These are phyloP conservation scores for Gasterosteus aculeatus DNA, from an alignment of 2,113 vertebrate genomes.

Conservation along the genomic window DNA sequence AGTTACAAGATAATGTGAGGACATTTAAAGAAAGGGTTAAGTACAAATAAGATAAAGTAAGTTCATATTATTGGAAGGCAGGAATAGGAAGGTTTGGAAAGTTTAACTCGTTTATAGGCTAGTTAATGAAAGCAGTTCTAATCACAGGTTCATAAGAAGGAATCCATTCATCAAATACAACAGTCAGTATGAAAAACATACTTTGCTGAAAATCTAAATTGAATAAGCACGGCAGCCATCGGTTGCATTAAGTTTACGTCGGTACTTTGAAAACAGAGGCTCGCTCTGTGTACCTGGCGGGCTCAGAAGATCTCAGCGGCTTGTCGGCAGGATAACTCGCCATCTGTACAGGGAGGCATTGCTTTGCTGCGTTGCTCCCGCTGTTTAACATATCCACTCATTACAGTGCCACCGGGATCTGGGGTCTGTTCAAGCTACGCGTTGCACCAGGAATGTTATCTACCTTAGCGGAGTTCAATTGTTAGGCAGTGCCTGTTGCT, in stretches of 20 bases:
- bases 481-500: neutral
- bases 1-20: neutral
- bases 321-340: conserved; percentile 48
- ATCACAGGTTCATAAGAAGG: neutral
- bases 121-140: neutral
- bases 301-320: conserved; percentile 23
- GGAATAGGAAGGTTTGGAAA: neutral
- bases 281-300: conserved; percentile 22
- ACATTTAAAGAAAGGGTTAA: neutral
- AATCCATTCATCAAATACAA: neutral
- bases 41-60: neutral
- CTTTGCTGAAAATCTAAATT: neutral
- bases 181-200: neutral
- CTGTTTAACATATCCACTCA: conserved; percentile 53
- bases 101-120: neutral
- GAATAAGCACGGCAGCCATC: conserved; percentile 1
- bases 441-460: neutral
- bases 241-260: conserved; percentile 14
- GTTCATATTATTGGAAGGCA: neutral
- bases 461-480: neutral
- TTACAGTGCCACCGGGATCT: conserved; percentile 30
- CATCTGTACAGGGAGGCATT: conserved; percentile 51
- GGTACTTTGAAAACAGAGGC: conserved; percentile 19
- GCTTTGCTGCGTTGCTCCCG: conserved; percentile 34
- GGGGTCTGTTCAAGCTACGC: conserved; percentile 12